Evolutionary conservation across 1,140 invertebrate genomes (phyloP).

Genomic region (Harlomillsia oculata): DNA sequence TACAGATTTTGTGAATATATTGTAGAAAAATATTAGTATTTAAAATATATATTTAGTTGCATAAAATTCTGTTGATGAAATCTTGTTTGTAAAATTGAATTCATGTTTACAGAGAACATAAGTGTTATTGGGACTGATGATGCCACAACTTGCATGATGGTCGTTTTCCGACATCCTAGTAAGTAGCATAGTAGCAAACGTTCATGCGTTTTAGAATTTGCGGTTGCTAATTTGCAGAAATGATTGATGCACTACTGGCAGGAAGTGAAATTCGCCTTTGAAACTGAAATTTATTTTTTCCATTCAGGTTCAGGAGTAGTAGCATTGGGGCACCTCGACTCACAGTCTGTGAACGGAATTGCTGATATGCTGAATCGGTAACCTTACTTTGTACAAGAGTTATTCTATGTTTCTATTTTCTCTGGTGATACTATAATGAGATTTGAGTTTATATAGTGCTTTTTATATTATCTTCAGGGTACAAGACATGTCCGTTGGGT

Average conservation of each 20-base stretch:
- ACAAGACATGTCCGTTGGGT: conserved; percentile 70
- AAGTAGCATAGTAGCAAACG: conserved; percentile 38
- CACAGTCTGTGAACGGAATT: conserved; percentile 60
- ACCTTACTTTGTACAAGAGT: no score
- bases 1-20: background rate
- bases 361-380: conserved; percentile 25
- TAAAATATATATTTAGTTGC: background rate
- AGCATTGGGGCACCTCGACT: conserved; percentile 79
- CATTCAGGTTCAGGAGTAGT: conserved; percentile 71
- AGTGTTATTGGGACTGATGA: conserved; percentile 85
- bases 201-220: background rate
- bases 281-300: conserved; percentile 15
- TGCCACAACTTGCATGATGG: conserved; percentile 84
- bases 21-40: background rate
- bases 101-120: conserved; percentile 67
- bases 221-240: no score
- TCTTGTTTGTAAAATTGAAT: no score
- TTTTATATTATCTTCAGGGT: conserved; percentile 45
- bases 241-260: no score
- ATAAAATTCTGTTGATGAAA: no score
- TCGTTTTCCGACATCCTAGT: conserved; percentile 84
- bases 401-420: background rate
- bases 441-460: background rate
- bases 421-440: background rate
- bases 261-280: background rate